These are phyloP conservation scores for Marmota flaviventris DNA, from an alignment of 2,113 vertebrate species.

Conservation along the genomic window DNA sequence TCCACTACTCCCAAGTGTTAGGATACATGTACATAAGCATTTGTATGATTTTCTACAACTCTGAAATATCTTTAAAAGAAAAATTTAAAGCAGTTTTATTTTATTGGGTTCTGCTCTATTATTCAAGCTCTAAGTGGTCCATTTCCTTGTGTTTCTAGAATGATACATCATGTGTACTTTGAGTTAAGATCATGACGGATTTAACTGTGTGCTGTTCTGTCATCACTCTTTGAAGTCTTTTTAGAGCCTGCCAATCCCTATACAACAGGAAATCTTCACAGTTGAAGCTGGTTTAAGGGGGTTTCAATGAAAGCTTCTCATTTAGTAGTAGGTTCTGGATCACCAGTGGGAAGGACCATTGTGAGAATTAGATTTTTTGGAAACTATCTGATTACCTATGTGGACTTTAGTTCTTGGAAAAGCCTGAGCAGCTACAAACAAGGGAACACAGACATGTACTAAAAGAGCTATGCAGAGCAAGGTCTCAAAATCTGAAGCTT, in stretches of 20 bases:
- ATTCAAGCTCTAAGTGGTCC: not conserved
- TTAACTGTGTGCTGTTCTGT: not conserved
- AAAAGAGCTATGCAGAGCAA: not conserved
- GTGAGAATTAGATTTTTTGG: not conserved
- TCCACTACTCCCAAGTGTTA: not conserved
- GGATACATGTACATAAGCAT: not conserved
- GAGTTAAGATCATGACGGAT: not conserved
- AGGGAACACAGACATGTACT: not conserved
- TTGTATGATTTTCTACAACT: not conserved
- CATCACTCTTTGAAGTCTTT: not conserved
- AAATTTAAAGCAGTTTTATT: not conserved
- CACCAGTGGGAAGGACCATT: not conserved
- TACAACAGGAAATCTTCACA: not conserved
- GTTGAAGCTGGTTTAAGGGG: not conserved
- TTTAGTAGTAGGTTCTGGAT: not conserved
- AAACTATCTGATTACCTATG: not conserved
- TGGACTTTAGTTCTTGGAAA: not conserved
- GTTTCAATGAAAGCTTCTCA: not conserved
- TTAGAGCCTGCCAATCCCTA: rapidly evolving
- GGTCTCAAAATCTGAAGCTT: not conserved
- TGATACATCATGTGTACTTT: not conserved
- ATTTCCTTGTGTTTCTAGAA: not conserved
- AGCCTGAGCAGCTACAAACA: not conserved
- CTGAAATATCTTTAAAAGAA: slow-evolving; percentile 1
- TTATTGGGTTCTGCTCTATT: not conserved